These are phyloP conservation scores for Ischnura elegans DNA, from an alignment of 2,888 invertebrate species.

Conservation along the genomic window DNA sequence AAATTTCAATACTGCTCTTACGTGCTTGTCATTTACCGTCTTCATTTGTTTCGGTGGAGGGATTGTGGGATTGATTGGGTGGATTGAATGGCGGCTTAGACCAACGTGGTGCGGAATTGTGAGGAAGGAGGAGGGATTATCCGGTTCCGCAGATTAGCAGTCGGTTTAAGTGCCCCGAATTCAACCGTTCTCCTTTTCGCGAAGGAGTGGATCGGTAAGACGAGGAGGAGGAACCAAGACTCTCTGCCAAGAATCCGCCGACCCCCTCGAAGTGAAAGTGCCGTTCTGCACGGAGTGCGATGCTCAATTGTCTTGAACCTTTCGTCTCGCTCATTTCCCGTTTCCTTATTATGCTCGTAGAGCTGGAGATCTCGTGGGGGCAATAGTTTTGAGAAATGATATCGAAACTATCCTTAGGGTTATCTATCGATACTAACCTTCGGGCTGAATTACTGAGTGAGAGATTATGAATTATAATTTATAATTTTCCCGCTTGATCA, in stretches of 20 bases:
- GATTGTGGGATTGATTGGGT: not conserved
- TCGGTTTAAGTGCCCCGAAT: conserved; percentile 30
- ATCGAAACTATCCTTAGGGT: too few relatives aligned
- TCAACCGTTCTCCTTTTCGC: not conserved
- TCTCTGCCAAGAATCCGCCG: not conserved
- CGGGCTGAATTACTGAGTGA: too few relatives aligned
- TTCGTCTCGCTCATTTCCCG: not conserved
- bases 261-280: not conserved
- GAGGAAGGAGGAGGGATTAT: not conserved
- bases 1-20: not conserved
- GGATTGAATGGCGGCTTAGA: not conserved
- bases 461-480: too few relatives aligned
- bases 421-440: too few relatives aligned
- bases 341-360: not conserved
- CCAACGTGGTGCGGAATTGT: not conserved
- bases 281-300: not conserved
- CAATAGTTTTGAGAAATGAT: too few relatives aligned
- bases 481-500: too few relatives aligned
- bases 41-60: conserved; percentile 4
- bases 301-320: conserved; percentile 1
- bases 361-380: too few relatives aligned
- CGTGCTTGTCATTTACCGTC: not conserved
- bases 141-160: conserved; percentile 28
- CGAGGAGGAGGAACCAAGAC: too few relatives aligned
- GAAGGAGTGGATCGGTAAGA: not conserved